Evolutionary conservation across 2,797 vertebrate species (phyloP), one percentile per base, ranked within the genome.

Genomic region (Selene dorsalis): DNA sequence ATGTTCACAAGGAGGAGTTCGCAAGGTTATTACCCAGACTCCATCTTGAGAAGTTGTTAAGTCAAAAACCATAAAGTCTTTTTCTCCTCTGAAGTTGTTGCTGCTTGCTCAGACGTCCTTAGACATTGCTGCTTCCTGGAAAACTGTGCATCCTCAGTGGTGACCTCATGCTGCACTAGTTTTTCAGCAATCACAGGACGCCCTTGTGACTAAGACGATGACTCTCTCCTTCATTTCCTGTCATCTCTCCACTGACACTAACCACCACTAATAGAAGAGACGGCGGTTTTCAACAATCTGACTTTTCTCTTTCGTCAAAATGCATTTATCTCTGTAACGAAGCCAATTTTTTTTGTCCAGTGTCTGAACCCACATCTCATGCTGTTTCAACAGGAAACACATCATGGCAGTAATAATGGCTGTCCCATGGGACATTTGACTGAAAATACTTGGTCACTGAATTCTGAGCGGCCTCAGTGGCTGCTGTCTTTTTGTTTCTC

Each of bases 1-100:
- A 67, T 52, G 53, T 75, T 61, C 72, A 84, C 32, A 8, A 35
- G 32, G 53, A 65, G 35, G 73, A 77, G 85, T 84, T 88, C 87
- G 75, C 13, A 2, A 65, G 80, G 84, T 79, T 66, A 69, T 70
- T 65, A 66, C 32, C 70, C 55, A 28, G 48, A 74, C 64, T 76
- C 69, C n/a, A 58, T 75, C 73, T 14, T 26, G 56, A 76, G 47
- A 28, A 58, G 68, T 45, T 55, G 0, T 57, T 79, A 16, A 38
- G 56, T 55, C 73, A 52, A 3, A 30, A 38, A 45, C 39, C 12
- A 14, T 20, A 16, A 77, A 57, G 73, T 77, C 41, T 38, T 4
- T 0, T 2, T 30, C 24, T 82, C 69, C 58, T 62, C 11, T 6
- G 13, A 48, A 53, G 57, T 62, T 52, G 16, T 65, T 75, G 8